phyloP scores from a whole-genome alignment of 1,140 invertebrate species.

The Elymnias hypermnestra region DNA sequence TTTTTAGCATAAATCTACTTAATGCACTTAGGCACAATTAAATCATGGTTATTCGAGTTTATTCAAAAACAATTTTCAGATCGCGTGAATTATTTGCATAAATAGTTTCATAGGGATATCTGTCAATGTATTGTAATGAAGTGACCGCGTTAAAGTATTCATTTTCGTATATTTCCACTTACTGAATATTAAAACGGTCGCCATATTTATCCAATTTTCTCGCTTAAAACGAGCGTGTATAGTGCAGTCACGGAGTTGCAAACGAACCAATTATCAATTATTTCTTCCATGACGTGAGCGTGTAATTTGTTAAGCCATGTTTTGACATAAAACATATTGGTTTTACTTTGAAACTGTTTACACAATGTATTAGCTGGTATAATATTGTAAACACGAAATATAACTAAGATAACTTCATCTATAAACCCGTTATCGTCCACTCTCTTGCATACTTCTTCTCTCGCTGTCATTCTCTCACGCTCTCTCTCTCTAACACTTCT shows the following conservation, averaged over 20 bases:
- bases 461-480: too few species aligned
- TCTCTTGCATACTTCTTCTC: too few species aligned
- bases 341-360: not conserved
- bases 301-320: not conserved
- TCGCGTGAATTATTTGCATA: conserved; percentile 11
- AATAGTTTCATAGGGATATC: conserved; percentile 13
- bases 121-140: conserved; percentile 15
- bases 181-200: conserved; percentile 5
- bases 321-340: not conserved
- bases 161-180: conserved; percentile 4
- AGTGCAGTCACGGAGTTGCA: not conserved
- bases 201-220: conserved; percentile 3
- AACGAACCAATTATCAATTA: not conserved
- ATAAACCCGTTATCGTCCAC: too few species aligned
- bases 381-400: not conserved
- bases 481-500: too few species aligned
- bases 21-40: too few species aligned
- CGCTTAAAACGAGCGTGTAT: not conserved
- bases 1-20: too few species aligned
- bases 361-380: not conserved
- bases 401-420: too few species aligned
- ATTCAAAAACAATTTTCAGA: too few species aligned
- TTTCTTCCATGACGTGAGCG: not conserved
- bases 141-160: conserved; percentile 10
- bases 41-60: too few species aligned